These are phyloP conservation scores for Argopecten irradians DNA, from an alignment of 1,140 invertebrate genomes.

Conservation along the genomic window DNA sequence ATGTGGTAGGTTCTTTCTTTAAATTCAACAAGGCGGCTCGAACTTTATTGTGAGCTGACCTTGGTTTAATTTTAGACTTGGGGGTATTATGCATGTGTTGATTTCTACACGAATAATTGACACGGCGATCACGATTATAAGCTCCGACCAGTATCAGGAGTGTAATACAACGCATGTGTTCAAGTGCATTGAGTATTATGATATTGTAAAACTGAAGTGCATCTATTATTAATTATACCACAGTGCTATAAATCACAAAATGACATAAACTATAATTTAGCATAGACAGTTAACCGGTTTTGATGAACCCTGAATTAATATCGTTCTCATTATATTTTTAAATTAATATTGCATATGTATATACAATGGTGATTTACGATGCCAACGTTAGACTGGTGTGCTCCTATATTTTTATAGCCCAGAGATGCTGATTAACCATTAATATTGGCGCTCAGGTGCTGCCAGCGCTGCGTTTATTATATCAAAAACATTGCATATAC, in stretches of 20 bases:
- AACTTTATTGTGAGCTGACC: neutral
- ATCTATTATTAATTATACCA: neutral
- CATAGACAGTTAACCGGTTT: neutral
- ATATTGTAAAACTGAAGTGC: constrained; percentile 8
- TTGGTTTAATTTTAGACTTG: constrained; percentile 14
- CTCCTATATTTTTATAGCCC: neutral
- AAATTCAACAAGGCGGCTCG: constrained; percentile 15
- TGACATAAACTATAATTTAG: constrained; percentile 23
- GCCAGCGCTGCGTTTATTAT: neutral
- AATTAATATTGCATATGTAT: constrained; percentile 23
- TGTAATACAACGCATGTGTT: neutral
- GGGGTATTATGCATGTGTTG: constrained; percentile 5
- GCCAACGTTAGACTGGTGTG: neutral
- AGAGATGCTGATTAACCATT: neutral
- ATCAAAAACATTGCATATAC: neutral
- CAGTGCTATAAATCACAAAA: neutral
- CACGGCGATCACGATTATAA: neutral
- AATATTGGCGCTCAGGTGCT: neutral
- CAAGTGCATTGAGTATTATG: constrained; percentile 1
- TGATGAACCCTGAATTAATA: neutral
- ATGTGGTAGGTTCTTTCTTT: neutral
- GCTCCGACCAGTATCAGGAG: neutral
- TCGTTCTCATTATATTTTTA: constrained; percentile 5
- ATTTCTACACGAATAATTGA: neutral
- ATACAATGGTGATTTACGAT: constrained; percentile 10